phyloP scores from a whole-genome alignment of 2,797 vertebrate species.

The Hippopotamyrus pictus region DNA sequence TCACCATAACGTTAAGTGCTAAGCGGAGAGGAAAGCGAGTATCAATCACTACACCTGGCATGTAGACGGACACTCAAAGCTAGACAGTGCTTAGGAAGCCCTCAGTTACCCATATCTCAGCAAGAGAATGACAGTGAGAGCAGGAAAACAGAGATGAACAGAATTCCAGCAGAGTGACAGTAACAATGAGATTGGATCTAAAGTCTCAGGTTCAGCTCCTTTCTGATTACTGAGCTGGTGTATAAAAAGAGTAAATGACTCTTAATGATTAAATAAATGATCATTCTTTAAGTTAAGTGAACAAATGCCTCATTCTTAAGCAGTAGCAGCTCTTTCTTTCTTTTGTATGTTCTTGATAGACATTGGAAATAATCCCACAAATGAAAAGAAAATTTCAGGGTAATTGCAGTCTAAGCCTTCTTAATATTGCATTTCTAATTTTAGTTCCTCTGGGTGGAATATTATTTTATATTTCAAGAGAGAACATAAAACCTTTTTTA shows the following conservation, averaged over 20 bases:
- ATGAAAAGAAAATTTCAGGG: not conserved
- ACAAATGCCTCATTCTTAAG: not conserved
- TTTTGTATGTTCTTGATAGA: not conserved
- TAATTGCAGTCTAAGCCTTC: not conserved
- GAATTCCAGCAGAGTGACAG: not conserved
- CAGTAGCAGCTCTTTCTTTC: not conserved
- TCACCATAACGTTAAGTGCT: not conserved
- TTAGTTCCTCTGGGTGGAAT: not conserved
- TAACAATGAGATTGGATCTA: not conserved
- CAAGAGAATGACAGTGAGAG: not conserved
- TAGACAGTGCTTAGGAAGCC: not conserved
- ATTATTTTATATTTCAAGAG: not conserved
- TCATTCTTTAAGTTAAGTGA: not conserved
- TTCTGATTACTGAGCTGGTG: not conserved
- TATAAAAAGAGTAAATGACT: not conserved
- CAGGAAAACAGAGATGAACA: not conserved
- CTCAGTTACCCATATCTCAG: not conserved
- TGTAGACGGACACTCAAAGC: not conserved
- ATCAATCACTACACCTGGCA: not conserved
- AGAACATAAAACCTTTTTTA: not conserved
- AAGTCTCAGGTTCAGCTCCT: not conserved
- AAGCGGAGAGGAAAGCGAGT: not conserved
- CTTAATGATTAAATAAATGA: not conserved
- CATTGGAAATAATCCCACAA: not conserved
- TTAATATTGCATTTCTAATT: not conserved